A percentile compares a stretch with the other conserved stretches of the same genome.
Evolutionary conservation across 2,888 invertebrate species (phyloP).

Genomic region (Xestia xanthographa): DNA sequence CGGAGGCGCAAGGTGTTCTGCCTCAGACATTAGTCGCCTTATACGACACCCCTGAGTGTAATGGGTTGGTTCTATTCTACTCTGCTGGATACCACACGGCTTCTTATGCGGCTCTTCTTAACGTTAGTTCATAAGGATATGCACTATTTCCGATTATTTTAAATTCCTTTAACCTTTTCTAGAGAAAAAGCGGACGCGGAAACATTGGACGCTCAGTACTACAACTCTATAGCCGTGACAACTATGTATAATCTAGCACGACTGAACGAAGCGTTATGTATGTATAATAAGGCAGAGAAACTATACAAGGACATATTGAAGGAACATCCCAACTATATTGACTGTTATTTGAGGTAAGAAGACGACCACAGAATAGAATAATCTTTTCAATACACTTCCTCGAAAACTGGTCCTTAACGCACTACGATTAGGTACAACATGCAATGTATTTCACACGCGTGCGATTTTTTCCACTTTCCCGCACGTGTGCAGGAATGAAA

Average conservation of each 20-base stretch:
- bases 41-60: no score
- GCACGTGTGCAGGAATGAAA: no score
- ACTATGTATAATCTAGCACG: conserved; percentile 99
- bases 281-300: conserved; percentile 98
- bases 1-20: no score
- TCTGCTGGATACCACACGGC: no score
- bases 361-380: not conserved
- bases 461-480: no score
- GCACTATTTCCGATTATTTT: not conserved
- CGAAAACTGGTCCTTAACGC: no score
- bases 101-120: no score
- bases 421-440: no score
- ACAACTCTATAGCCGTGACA: conserved; percentile 98
- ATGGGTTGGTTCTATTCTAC: no score
- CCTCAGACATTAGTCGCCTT: no score
- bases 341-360: conserved; percentile 94
- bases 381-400: no score
- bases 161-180: conserved; percentile 39
- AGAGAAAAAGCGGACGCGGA: conserved; percentile 96
- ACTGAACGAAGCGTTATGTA: conserved; percentile 97
- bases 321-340: conserved; percentile 99
- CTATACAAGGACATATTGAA: conserved; percentile 99
- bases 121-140: not conserved
- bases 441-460: no score
- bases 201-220: conserved; percentile 96